These are phyloP conservation scores for Falco naumanni DNA, from an alignment of 2,797 vertebrate species.

Conservation along the genomic window DNA sequence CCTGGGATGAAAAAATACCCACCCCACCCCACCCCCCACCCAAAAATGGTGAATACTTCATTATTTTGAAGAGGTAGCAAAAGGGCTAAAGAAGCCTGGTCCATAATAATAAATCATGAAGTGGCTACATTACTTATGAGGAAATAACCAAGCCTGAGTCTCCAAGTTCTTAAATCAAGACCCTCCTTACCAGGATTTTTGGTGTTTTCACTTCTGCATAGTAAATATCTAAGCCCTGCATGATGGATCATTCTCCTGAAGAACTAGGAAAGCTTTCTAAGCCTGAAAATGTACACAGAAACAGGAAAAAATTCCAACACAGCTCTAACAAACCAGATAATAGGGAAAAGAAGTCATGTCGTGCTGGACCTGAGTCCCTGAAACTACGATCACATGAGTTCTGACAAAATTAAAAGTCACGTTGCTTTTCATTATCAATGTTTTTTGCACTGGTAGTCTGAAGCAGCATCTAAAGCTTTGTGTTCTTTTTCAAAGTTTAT, in stretches of 20 bases:
- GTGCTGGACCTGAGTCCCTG: not conserved
- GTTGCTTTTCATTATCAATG: not conserved
- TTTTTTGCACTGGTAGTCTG: not conserved
- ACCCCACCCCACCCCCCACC: too few relatives aligned
- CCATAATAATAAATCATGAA: not conserved
- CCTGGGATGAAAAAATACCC: not conserved
- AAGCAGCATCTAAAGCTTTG: not conserved
- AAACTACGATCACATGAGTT: not conserved
- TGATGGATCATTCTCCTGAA: not conserved
- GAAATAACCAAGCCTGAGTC: not conserved
- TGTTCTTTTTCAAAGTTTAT: not conserved
- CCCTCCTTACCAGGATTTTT: not conserved
- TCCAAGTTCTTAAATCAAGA: not conserved
- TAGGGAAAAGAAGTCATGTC: not conserved
- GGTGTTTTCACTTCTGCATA: not conserved
- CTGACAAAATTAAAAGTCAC: not conserved
- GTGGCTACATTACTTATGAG: not conserved
- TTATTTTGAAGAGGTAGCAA: not conserved
- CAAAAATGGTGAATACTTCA: not conserved
- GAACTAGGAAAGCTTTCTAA: not conserved
- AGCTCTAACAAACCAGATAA: fast-evolving
- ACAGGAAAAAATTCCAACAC: not conserved
- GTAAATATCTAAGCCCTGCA: not conserved
- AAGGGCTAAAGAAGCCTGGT: not conserved
- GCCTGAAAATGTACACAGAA: not conserved